Base-by-base conservation (phyloP, 2,888 invertebrate genomes). In the Zaprionus obscuricornis region DNA sequence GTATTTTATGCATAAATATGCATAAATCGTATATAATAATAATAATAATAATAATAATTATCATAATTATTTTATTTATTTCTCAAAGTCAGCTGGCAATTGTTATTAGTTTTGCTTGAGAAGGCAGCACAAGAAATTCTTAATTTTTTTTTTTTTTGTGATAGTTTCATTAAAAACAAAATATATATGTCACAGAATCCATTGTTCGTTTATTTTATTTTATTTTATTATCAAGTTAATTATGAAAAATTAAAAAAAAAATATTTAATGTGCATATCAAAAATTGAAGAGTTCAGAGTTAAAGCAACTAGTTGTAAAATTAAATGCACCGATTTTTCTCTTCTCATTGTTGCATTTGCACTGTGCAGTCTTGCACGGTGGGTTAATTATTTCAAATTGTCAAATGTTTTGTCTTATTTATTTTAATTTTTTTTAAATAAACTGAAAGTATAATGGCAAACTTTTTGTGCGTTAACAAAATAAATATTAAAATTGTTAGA, bases 281-380 rank as follows among this genome's bases (percentile, higher is more conserved):
- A 62, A 58, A 24, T 31, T 43, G 26, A 50, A 37, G 36, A 36
- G 29, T 45, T 4, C 22, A 18, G 13, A 58, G 52, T 62, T 58
- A 39, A 8, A 34, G 50, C 47, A 54, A 33, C 49, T 34, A 37
- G 18, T 42, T 72, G 33, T 31, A 31, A 76, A 77, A 76, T 76
- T 84, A 77, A 77, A 77, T 77, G 77, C 77, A 77, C 64, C 81
- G 62, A 84, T 81, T 59, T 84, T 49, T 64, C 49, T 59, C 45
- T n/a, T n/a, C n/a, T 72, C 52, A 56, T 63, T 68, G 36, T 40
- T 64, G 47, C 31, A 55, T 57, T 69, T 68, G 43, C 69, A 73
- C 71, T 71, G 71, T 71, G 71, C 69, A 69, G 56, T 74, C 45
- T 73, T 60, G 78, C 78, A 85, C 85, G 78, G 78, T 79, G 78